Evolutionary conservation across 2,797 vertebrate species (phyloP).

Genomic region (Poeciliopsis turneri): DNA sequence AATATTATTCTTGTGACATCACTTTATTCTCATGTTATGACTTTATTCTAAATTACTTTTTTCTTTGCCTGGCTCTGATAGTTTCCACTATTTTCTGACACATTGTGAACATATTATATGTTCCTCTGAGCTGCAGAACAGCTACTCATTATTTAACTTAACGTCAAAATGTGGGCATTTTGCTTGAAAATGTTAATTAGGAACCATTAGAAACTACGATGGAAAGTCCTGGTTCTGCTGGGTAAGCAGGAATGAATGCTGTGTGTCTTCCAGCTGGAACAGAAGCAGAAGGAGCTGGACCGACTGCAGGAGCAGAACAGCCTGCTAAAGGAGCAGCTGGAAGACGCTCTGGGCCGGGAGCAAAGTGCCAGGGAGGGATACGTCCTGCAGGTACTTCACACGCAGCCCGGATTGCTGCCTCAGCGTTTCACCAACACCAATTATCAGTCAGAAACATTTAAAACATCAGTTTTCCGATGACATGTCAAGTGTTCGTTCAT

Average conservation of each 20-base stretch:
- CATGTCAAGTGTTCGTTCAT: neutral
- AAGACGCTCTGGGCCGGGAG: slow-evolving; percentile 90
- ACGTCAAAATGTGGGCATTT: neutral
- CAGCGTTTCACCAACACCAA: neutral
- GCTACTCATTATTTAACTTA: neutral
- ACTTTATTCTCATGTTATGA: too few species aligned
- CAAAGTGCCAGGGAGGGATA: slow-evolving; percentile 95
- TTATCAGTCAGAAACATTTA: neutral
- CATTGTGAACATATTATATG: neutral
- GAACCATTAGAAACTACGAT: too few species aligned
- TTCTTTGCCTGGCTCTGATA: neutral
- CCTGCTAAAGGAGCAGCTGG: slow-evolving; percentile 91
- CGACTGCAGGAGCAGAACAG: slow-evolving; percentile 93
- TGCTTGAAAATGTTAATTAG: neutral
- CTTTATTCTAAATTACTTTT: neutral
- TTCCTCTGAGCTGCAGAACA: neutral
- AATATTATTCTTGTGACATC: neutral
- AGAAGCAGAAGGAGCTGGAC: slow-evolving; percentile 92
- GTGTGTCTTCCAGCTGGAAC: slow-evolving; percentile 82
- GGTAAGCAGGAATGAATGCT: neutral
- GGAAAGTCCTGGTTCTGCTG: neutral
- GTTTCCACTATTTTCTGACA: neutral
- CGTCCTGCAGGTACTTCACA: slow-evolving; percentile 88
- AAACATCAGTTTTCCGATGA: neutral
- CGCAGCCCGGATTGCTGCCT: neutral